phyloP scores from a whole-genome alignment of 2,797 vertebrate genomes.

The Myotis findleyi region DNA sequence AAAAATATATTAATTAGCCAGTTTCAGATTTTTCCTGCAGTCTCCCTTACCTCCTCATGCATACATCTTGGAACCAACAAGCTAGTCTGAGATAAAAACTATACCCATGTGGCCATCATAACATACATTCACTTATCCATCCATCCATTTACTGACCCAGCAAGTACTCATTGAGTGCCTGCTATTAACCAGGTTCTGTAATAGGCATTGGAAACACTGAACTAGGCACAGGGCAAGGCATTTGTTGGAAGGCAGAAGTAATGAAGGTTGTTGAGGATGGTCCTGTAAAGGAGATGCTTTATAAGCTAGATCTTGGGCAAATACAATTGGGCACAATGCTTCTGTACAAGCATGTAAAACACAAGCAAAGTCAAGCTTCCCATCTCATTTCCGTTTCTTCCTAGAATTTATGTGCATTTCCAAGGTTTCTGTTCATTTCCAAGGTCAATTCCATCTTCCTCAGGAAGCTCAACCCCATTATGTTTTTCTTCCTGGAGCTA shows the following conservation, averaged over 20 bases:
- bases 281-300: background rate
- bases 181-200: background rate
- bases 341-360: background rate
- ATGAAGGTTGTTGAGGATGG: background rate
- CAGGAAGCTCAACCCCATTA: background rate
- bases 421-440: background rate
- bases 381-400: background rate
- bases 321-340: background rate
- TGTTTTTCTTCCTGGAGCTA: background rate
- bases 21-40: background rate
- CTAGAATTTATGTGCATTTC: background rate
- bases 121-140: background rate
- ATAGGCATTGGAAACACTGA: background rate
- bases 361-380: background rate
- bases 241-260: background rate
- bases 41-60: background rate
- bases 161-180: background rate
- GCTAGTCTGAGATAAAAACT: background rate
- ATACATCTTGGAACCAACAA: background rate
- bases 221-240: background rate
- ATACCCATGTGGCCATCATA: background rate
- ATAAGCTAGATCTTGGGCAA: background rate
- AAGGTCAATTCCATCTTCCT: background rate
- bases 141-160: background rate
- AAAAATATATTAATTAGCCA: slow-evolving; percentile 54